phyloP scores from a whole-genome alignment of 2,888 invertebrate genomes.

The Cosmia trapezina region DNA sequence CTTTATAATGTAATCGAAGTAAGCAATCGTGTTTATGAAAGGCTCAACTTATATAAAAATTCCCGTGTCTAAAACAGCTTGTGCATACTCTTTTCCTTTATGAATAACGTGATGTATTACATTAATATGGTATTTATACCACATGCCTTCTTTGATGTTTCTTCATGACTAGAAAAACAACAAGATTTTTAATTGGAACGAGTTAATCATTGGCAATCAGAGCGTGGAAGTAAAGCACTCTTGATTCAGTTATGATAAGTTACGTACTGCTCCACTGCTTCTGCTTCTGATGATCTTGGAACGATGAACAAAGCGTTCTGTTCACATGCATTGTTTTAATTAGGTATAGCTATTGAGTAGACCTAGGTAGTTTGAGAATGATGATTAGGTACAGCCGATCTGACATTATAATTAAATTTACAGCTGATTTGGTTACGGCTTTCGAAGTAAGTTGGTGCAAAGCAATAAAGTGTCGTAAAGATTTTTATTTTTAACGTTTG shows the following conservation, averaged over 20 bases:
- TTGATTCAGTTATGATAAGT: conserved; percentile 39
- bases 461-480: background rate
- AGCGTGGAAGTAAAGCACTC: conserved; percentile 48
- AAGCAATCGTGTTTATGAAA: conserved; percentile 15
- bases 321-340: background rate
- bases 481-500: background rate
- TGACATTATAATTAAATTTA: too few species aligned
- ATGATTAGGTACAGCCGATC: background rate
- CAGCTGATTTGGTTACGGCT: too few species aligned
- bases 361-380: background rate
- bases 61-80: background rate
- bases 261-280: conserved; percentile 15
- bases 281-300: conserved; percentile 4
- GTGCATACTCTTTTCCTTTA: conserved; percentile 3
- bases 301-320: background rate
- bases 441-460: background rate
- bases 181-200: conserved; percentile 25
- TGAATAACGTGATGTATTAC: conserved; percentile 16
- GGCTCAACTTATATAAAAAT: conserved; percentile 17
- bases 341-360: background rate
- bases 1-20: conserved; percentile 48
- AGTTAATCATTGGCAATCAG: conserved; percentile 42
- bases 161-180: background rate
- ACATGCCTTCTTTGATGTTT: conserved; percentile 2
- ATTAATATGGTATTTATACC: background rate